Evolutionary conservation across 1,140 invertebrate genomes (phyloP), one percentile per base, ranked within the genome.

Genomic region (Arion vulgaris): DNA sequence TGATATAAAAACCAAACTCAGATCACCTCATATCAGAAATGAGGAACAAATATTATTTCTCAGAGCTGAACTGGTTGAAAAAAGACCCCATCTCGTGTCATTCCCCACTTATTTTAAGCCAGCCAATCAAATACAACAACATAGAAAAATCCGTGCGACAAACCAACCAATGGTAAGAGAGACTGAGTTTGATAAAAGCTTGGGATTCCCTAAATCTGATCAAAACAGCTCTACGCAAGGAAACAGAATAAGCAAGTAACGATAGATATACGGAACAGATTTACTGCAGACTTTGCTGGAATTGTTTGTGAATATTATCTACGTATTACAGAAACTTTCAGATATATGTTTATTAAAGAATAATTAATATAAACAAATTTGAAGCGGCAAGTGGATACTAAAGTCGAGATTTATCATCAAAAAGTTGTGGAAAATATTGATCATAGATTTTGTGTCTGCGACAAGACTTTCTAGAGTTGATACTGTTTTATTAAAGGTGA

Each of bases 71-170:
- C 19, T 23, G 4, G 51, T 4, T 9, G 51, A 57, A 57, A 15
- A 23, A 57, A 4, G 51, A 15, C 15, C 23, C 5, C 19, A 9
- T 57, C 62, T 1, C 62, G 62, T 28, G 62, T 66, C 62, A 66
- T 66, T 28, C n/a, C 62, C 62, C 62, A 32, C 1, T 66, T 66
- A 66, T 66, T 66, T 32, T 66, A 66, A 32, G 62, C n/a, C 62
- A 32, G 11, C 62, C 62, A 66, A 66, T 66, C n/a, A 66, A 66
- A 66, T 1, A 5, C 62, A 34, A 9, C n/a, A 28, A 66, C 5
- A 66, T 7, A 66, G 62, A 32, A 32, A 32, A 28, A 66, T 66
- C n/a, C 62, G 5, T 28, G 17, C 28, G 62, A n/a, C 5, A 23
- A 28, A 9, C 51, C 62, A 32, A 17, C 62, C 62, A 66, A 66